These are phyloP conservation scores for Drosophila robusta DNA, from an alignment of 2,888 invertebrate species.

Conservation along the genomic window DNA sequence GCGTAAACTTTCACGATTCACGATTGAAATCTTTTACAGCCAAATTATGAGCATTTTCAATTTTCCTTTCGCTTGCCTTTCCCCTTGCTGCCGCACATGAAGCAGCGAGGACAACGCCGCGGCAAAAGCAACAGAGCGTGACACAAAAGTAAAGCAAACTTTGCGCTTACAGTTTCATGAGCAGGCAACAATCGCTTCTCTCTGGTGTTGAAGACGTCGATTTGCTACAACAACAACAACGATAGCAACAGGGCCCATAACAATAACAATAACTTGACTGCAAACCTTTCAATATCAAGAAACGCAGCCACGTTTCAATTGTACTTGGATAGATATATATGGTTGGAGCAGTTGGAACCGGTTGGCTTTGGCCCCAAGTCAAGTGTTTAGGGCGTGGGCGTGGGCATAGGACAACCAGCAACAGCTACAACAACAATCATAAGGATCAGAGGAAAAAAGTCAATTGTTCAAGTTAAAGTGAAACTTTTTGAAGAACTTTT, in stretches of 20 bases:
- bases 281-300: slow-evolving; percentile 79
- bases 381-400: slow-evolving; percentile 52
- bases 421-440: slow-evolving; percentile 29
- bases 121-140: slow-evolving; percentile 71
- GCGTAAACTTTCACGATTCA: slow-evolving; percentile 78
- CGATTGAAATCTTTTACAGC: slow-evolving; percentile 82
- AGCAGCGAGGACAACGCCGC: slow-evolving; percentile 11
- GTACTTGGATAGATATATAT: slow-evolving; percentile 54
- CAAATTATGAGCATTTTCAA: slow-evolving; percentile 83
- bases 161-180: slow-evolving; percentile 76
- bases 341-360: slow-evolving; percentile 57
- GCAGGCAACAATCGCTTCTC: slow-evolving; percentile 60
- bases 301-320: slow-evolving; percentile 75
- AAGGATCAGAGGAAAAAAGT: slow-evolving; percentile 63
- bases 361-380: slow-evolving; percentile 69
- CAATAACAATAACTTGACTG: slow-evolving; percentile 80
- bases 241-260: slow-evolving; percentile 66
- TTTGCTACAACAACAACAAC: slow-evolving; percentile 58
- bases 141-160: slow-evolving; percentile 78
- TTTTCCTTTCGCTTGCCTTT: slow-evolving; percentile 52
- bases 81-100: not conserved
- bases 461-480: slow-evolving; percentile 79
- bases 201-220: slow-evolving; percentile 60
- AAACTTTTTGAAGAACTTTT: slow-evolving; percentile 77
- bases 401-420: slow-evolving; percentile 34